These are phyloP conservation scores for Tinamus guttatus DNA, from an alignment of 2,113 vertebrate genomes.

Conservation along the genomic window DNA sequence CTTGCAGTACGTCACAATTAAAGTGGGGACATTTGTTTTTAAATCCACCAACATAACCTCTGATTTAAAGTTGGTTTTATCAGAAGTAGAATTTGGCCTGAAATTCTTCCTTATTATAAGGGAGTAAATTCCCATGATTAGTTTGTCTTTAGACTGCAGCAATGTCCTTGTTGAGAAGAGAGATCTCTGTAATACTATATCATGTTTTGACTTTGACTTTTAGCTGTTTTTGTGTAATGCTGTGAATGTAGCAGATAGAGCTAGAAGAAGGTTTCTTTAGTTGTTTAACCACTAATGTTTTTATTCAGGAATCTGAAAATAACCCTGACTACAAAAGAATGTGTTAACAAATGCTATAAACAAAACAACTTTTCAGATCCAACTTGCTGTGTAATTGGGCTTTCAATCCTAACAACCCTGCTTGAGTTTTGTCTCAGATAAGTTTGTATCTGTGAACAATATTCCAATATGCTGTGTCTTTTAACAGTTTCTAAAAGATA, in stretches of 20 bases:
- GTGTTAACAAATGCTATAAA: background rate
- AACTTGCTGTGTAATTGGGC: background rate
- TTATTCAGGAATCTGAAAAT: background rate
- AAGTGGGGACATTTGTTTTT: background rate
- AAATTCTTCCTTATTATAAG: background rate
- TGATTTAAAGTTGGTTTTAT: background rate
- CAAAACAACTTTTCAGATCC: background rate
- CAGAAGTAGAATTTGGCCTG: background rate
- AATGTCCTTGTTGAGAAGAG: background rate
- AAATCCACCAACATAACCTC: background rate
- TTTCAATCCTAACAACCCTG: background rate
- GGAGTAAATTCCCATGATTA: background rate
- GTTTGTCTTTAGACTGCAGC: background rate
- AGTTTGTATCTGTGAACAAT: background rate
- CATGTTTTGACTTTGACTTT: background rate
- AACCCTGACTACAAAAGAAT: background rate
- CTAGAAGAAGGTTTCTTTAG: background rate
- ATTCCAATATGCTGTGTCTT: background rate
- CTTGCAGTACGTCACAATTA: background rate
- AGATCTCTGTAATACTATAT: background rate
- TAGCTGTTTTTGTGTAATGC: background rate
- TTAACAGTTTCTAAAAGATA: background rate
- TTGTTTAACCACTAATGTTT: background rate
- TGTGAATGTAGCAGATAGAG: background rate
- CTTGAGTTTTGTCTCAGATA: background rate